Base-by-base conservation (phyloP, 2,888 invertebrate species). In the Fissipunctia ypsillon region DNA sequence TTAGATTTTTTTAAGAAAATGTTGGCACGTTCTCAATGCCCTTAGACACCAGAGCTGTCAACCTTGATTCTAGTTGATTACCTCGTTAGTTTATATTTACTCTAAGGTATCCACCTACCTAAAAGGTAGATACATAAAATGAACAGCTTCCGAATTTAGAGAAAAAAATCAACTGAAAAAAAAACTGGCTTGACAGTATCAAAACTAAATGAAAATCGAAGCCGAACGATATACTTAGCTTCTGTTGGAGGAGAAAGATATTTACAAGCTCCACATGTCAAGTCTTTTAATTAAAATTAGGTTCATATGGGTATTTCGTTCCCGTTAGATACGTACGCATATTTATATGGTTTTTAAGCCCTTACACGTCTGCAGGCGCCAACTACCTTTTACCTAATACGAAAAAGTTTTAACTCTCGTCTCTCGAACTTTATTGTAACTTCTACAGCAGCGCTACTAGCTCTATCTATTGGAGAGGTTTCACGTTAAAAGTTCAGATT, bases 401-500 rank as follows among this genome's bases (percentile, higher is more conserved):
- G 19, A 56, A 50, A 59, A 80, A 75, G 50, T 70, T 60, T 54
- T 14, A 9, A n/a, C 28, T 59, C 12, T 41, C 31, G 25, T 31
- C 22, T 43, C 35, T 28, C 28, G 0, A 63, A 78, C 71, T 71
- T 60, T 35, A 43, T 16, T 69, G 25, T 31, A 80, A 66, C 71
- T 72, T 80, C 4, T 38, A 48, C 52, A 64, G 16, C 31, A 56
- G 38, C 22, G 38, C 7, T 31, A 4, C 50, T 45, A 70, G 31
- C 31, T 56, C 73, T 66, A 81, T 70, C 81, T 81, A 52, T 60
- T 35, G 10, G 16, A 14, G 7, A 31, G 2, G 14, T n/a, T 10
- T 14, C 14, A 35, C 56, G 3, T 41, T 61, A 43, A 52, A 45
- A 59, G 4, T 59, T 43, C 16, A 14, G 19, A 14, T 35, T 10